Base-by-base conservation (phyloP, 2,888 invertebrate genomes). In the Mesoligia furuncula region DNA sequence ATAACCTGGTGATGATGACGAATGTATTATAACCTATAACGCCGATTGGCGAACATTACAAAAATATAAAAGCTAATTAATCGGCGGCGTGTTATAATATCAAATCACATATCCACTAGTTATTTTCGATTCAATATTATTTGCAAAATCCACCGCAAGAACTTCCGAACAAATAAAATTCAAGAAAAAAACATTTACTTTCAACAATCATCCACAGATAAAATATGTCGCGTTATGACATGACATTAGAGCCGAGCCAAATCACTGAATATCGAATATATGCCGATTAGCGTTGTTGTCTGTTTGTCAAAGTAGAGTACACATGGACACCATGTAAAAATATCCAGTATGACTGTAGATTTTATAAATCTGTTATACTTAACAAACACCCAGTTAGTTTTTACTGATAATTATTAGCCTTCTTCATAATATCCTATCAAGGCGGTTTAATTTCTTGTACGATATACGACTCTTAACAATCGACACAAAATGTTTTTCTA, bases 1-100 rank as follows among this genome's bases (percentile, higher is more conserved):
- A 93, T 94, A 92, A 92, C 89, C 90, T 91, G 90, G 87, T 92
- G 94, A 93, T 93, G 95, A 94, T 94, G 95, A 95, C 94, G 95
- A 94, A 86, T 81, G 76, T 83, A 89, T 89, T 93, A 91, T 95
- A 95, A 95, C 95, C 95, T 95, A 92, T 86, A 92, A 93, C 87
- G 93, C 94, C 94, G 94, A 91, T 84, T 67, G 72, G 48, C 31
- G 80, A 81, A 81, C 82, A 89, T 90, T 88, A 86, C 83, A 85
- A 89, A 87, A 88, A 86, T 90, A 88, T 86, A 86, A 84, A 90
- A 84, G 89, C 83, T 85, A 77, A 79, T 79, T 79, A 80, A 70
- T 80, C 80, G 81, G 77, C 77, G 80, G 61, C 68, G 67, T 73
- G 73, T 84, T 84, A 80, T 68, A 80, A 71, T 76, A 73, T 79